Conservation (phyloP, 2,113 vertebrate genomes). For the Odontesthes bonariensis region DNA sequence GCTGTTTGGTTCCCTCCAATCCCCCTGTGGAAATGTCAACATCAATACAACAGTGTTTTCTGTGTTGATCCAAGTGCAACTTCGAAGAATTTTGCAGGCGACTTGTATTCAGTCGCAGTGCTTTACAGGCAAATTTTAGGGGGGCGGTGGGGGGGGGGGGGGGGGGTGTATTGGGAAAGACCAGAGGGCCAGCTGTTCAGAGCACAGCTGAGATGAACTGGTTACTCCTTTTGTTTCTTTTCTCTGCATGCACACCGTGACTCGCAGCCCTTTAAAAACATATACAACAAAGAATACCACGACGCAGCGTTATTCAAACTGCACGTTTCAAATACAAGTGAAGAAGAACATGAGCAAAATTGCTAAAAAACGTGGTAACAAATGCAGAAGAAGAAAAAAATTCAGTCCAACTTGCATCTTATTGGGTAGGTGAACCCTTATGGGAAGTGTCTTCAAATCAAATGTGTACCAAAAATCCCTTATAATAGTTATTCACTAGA, state of each 20-base stretch:
- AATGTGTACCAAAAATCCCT: not conserved
- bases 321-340: not conserved
- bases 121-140: conserved; percentile 24
- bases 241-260: conserved; percentile 47
- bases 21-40: conserved; percentile 67
- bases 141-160: not conserved
- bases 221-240: conserved; percentile 48
- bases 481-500: not conserved
- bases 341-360: too few relatives aligned
- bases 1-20: conserved; percentile 41
- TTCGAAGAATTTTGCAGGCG: conserved; percentile 53
- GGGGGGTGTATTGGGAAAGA: not conserved
- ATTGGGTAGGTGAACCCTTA: not conserved
- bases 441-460: not conserved
- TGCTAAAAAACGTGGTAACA: not conserved
- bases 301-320: conserved; percentile 21
- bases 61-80: conserved; percentile 38
- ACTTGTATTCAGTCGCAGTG: conserved; percentile 32
- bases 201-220: conserved; percentile 52
- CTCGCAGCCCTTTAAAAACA: conserved; percentile 2
- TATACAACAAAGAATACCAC: conserved; percentile 21
- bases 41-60: conserved; percentile 67
- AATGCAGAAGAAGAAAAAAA: not conserved
- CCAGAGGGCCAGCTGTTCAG: conserved; percentile 57
- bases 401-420: conserved; percentile 1